Evolutionary conservation across 2,888 invertebrate species (phyloP), one percentile per base, ranked within the genome.

Genomic region (Plebejus argus): DNA sequence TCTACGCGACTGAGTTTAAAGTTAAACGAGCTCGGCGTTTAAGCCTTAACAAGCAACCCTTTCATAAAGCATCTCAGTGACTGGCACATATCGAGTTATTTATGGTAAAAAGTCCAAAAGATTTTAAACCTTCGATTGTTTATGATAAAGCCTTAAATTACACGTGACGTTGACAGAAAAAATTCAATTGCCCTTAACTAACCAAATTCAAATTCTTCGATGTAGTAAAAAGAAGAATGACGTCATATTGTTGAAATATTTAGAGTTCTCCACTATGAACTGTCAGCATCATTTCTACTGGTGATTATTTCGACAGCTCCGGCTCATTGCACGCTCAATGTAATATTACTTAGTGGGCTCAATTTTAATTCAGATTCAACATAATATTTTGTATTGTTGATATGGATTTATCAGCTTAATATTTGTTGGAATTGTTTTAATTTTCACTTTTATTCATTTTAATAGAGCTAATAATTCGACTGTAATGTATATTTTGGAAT

Each of bases 1-100:
- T 3, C 18, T 58, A 6, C 5, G 39, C 2, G 3, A 4, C 18
- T 28, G 1, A 23, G 20, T 39, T 7, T 35, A 72, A 56, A 71
- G n/a, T 72, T 39, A 39, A 28, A 35, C 56, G 56, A 18, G 2
- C 18, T 12, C 49, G 45, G 18, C 20, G 58, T 18, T 12, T 18
- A 71, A 77, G 70, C 33, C 20, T 71, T 79, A 81, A 81, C 79
- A 78, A 81, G 79, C 80, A 79, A 80, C 81, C 81, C 81, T 80
- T 79, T 80, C 76, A 79, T 78, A 81, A 79, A 79, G 74, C 45
- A 45, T 49, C 74, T 74, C 74, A 28, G 79, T 81, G 81, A 81
- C 81, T 81, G 80, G 81, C 80, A 80, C 77, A 80, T 80, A 80
- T 81, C 76, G 79, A 80, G 78, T 79, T 80, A 78, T 81, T 78